Percentiles rank a stretch among this genome's conserved stretches.
phyloP scores from a whole-genome alignment of 2,797 vertebrate genomes.

The Hipposideros larvatus region DNA sequence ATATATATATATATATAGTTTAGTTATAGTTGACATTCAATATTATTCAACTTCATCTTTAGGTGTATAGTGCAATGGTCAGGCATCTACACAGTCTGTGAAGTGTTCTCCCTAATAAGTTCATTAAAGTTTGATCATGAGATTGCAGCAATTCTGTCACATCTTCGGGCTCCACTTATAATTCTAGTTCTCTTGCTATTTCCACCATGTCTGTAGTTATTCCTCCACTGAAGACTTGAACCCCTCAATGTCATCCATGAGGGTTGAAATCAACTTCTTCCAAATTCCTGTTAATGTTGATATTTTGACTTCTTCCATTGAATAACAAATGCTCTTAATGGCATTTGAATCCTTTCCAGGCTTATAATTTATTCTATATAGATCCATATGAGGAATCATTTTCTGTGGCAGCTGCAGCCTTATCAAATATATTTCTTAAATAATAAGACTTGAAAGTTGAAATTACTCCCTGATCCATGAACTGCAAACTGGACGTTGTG shows the following conservation, averaged over 20 bases:
- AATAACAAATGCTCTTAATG: neutral
- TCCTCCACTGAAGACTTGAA: neutral
- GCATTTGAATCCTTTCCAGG: neutral
- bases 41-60: too few relatives aligned
- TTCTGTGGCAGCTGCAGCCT: neutral
- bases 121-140: neutral
- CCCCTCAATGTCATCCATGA: neutral
- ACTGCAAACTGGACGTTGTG: neutral
- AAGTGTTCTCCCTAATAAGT: too few relatives aligned
- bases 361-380: neutral
- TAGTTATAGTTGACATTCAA: too few relatives aligned
- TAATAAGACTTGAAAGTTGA: neutral
- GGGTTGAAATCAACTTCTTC: neutral
- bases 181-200: neutral
- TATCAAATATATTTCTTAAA: neutral
- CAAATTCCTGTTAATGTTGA: neutral
- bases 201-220: neutral
- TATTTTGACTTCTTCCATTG: neutral
- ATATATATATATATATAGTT: too few relatives aligned
- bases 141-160: neutral
- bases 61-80: too few relatives aligned
- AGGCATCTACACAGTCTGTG: too few relatives aligned
- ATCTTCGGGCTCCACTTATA: neutral
- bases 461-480: neutral
- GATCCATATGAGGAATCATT: neutral